Base-by-base conservation (phyloP, 2,113 vertebrate genomes). In the Dicaeum eximium region DNA sequence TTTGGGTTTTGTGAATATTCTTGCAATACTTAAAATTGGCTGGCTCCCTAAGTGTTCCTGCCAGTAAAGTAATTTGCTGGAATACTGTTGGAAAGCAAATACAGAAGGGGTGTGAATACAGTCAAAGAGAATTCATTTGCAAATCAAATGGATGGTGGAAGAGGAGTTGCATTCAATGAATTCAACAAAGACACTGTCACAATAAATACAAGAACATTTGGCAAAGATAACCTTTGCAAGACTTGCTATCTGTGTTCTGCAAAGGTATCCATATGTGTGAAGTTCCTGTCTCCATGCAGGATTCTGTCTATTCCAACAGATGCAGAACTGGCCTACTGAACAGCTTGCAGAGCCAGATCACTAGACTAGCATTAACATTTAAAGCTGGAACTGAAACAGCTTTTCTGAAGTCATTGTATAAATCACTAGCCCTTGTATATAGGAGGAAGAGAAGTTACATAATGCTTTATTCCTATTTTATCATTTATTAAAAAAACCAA, bases 41-140 rank as follows among this genome's bases (percentile, higher is more conserved):
- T 87, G 35, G 18, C 61, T 94, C 80, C 22, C 51, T 80, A 77
- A 87, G 45, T 91, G 81, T 95, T 94, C 92, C 80, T 97, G 95
- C 94, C 93, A 96, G 86, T 91, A 82, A 88, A 96, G 90, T 96
- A 74, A 95, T 95, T 97, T 93, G 87, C 74, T 97, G 71, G 62
- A 96, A 95, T 88, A 95, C 45, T 94, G 96, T 96, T 94, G 82
- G 93, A 95, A 96, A 97, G 94, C 91, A 96, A 96, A 97, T 95
- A 96, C 89, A 96, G 95, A 96, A 96, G 84, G 87, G 70, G 92
- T 97, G 93, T 93, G 94, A 96, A 97, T 79, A 83, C 75, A 89
- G 86, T 89, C 65, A 48, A 97, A 91, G 57, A 72, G 50, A 93
- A 92, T 82, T 93, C 70, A 94, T 95, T 96, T 94, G 86, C 90